Evolutionary conservation across 2,888 invertebrate genomes (phyloP).

Genomic region (Adelognathus sp.): DNA sequence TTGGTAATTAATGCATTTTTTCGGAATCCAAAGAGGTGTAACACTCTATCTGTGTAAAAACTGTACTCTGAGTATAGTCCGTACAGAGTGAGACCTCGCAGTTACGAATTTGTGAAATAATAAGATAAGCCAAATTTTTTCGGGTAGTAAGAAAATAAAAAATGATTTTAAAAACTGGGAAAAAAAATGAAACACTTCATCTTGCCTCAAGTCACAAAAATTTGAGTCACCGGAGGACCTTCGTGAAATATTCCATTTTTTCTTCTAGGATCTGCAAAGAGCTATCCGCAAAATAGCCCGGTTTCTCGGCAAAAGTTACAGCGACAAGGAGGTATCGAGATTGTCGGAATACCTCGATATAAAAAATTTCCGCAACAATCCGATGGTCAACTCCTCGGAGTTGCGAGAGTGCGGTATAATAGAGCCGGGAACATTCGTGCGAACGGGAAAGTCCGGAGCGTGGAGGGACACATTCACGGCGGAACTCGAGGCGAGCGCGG

Average conservation of each 20-base stretch:
- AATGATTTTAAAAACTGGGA: too few relatives aligned
- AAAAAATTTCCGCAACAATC: constrained; percentile 90
- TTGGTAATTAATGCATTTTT: too few relatives aligned
- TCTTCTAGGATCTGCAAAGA: constrained; percentile 83
- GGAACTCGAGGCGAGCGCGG: constrained; percentile 85
- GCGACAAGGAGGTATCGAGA: constrained; percentile 83
- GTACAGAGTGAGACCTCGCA: too few relatives aligned
- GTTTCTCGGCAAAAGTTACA: constrained; percentile 84
- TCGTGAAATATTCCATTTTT: not conserved
- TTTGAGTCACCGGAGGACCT: not conserved
- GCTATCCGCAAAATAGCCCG: constrained; percentile 83
- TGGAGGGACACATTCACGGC: constrained; percentile 88
- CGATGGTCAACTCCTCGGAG: constrained; percentile 88
- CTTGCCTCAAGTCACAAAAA: not conserved
- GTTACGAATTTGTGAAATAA: too few relatives aligned
- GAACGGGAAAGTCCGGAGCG: constrained; percentile 83
- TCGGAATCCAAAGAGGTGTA: too few relatives aligned
- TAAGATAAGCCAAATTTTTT: too few relatives aligned
- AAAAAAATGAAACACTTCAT: too few relatives aligned
- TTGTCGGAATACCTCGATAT: constrained; percentile 89
- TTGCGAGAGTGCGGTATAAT: constrained; percentile 85
- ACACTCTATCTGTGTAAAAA: too few relatives aligned
- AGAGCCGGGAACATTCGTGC: constrained; percentile 85
- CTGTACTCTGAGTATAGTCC: too few relatives aligned
- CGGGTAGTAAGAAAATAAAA: too few relatives aligned